These are phyloP conservation scores for Oryctolagus cuniculus DNA, from an alignment of 2,113 vertebrate genomes.

Conservation along the genomic window DNA sequence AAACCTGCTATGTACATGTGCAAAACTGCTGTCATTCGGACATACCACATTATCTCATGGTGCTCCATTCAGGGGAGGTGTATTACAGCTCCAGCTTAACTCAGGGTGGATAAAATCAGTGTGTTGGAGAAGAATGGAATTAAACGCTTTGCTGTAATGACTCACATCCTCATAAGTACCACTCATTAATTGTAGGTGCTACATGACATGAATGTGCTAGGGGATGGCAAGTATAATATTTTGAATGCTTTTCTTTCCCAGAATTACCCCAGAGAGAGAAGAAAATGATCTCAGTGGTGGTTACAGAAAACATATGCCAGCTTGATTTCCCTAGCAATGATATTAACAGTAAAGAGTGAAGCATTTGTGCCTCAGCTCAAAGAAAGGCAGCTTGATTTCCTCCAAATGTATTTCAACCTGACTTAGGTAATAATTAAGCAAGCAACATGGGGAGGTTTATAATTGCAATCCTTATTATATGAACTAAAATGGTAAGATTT, in stretches of 20 bases:
- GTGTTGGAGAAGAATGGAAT: slow-evolving; percentile 76
- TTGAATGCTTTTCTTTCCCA: slow-evolving; percentile 73
- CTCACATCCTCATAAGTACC: slow-evolving; percentile 76
- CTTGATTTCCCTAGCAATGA: slow-evolving; percentile 78
- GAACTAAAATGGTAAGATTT: slow-evolving; percentile 46
- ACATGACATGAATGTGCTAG: slow-evolving; percentile 76
- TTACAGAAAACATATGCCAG: slow-evolving; percentile 73
- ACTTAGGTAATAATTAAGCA: slow-evolving; percentile 68
- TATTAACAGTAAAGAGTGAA: slow-evolving; percentile 67
- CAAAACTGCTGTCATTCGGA: slow-evolving; percentile 70
- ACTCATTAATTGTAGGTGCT: slow-evolving; percentile 82
- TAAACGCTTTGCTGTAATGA: slow-evolving; percentile 81
- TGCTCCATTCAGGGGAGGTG: slow-evolving; percentile 69
- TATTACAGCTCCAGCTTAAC: slow-evolving; percentile 55
- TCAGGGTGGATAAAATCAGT: slow-evolving; percentile 75
- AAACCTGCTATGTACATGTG: slow-evolving; percentile 71
- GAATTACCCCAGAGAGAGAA: slow-evolving; percentile 80
- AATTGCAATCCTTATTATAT: slow-evolving; percentile 60
- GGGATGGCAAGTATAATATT: slow-evolving; percentile 78
- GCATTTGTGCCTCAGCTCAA: slow-evolving; percentile 45
- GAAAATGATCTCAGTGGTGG: slow-evolving; percentile 74
- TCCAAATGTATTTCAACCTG: slow-evolving; percentile 60
- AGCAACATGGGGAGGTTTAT: slow-evolving; percentile 24
- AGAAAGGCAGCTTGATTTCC: slow-evolving; percentile 65
- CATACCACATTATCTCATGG: slow-evolving; percentile 65